Base-by-base conservation (phyloP, 2,888 invertebrate genomes). In the Bellardia pandia region DNA sequence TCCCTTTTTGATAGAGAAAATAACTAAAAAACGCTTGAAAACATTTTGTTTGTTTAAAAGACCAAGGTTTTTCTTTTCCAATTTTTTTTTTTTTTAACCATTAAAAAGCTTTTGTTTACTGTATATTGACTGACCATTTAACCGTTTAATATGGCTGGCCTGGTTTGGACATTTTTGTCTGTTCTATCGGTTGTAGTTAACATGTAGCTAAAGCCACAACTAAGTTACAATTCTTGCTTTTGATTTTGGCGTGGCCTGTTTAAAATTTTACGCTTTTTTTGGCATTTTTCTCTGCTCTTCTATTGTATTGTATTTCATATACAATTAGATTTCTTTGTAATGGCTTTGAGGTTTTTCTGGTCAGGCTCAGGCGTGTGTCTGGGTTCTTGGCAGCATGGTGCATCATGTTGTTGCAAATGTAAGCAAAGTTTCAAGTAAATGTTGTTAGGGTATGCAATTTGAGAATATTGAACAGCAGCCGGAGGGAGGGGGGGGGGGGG, bases 161-260 rank as follows among this genome's bases (percentile, higher is more conserved):
- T 56, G 30, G 11, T 45, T 45, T 45, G 30, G 16, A 56, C 62
- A 51, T 42, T 71, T 71, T 79, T 14, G 23, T 42, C 60, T 53
- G 23, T 23, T 42, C 37, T 53, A 13, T 30, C 37, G 37, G 33
- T 33, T 33, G 33, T 33, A 3, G 33, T 33, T 30, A 30, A 37
- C 7, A n/a, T 74, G 42, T 56, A 37, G 40, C 16, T 9, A 11
- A 4, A 56, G 64, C 64, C 42, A 16, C 68, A 78, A 58, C 45
- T 56, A 37, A 58, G 58, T 37, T 56, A 58, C 14, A 2, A n/a
- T 58, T 62, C 60, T 11, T 33, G 48, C 3, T 48, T 48, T 14
- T 80, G 60, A 48, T 82, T 82, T 76, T 60, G 51, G 68, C 60
- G 75, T 64, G 62, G 62, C 79, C 51, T 62, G 9, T 42, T 33